These are phyloP conservation scores for Mycalesis mineus DNA, from an alignment of 2,888 invertebrate species.

Conservation along the genomic window DNA sequence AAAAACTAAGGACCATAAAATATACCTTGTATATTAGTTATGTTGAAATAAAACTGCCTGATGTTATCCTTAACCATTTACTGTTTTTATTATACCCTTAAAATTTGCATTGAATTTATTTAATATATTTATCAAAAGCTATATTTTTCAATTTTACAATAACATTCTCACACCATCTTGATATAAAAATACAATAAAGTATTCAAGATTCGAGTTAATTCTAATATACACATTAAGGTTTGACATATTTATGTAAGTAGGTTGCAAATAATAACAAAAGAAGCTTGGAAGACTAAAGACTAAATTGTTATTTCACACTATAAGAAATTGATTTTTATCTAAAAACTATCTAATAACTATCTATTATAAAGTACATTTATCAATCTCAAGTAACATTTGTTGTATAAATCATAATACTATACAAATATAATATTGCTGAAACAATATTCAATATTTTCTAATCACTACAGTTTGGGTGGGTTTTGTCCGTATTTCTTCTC, in stretches of 20 bases:
- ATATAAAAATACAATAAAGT: neutral
- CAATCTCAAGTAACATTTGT: conserved; percentile 11
- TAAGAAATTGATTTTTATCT: neutral
- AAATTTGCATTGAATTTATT: neutral
- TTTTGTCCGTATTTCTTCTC: conserved; percentile 65
- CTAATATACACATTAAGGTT: no score
- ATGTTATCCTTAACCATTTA: conserved; percentile 19
- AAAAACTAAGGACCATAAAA: neutral
- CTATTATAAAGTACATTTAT: conserved; percentile 1
- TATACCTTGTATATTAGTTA: conserved; percentile 8
- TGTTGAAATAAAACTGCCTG: conserved; percentile 24
- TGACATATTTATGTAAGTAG: neutral
- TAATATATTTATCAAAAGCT: neutral
- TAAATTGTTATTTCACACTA: conserved; percentile 11
- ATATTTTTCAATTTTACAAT: neutral
- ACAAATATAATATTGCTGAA: conserved; percentile 25
- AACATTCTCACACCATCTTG: neutral
- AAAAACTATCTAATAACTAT: neutral
- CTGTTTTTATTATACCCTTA: conserved; percentile 23
- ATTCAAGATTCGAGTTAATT: neutral
- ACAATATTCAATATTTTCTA: conserved; percentile 37
- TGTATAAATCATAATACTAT: conserved; percentile 22
- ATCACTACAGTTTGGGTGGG: conserved; percentile 66
- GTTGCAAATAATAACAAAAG: neutral
- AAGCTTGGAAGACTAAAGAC: conserved; percentile 28